These are phyloP conservation scores for Hirtodrosophila alboralis DNA, from an alignment of 2,888 invertebrate species.

Conservation along the genomic window DNA sequence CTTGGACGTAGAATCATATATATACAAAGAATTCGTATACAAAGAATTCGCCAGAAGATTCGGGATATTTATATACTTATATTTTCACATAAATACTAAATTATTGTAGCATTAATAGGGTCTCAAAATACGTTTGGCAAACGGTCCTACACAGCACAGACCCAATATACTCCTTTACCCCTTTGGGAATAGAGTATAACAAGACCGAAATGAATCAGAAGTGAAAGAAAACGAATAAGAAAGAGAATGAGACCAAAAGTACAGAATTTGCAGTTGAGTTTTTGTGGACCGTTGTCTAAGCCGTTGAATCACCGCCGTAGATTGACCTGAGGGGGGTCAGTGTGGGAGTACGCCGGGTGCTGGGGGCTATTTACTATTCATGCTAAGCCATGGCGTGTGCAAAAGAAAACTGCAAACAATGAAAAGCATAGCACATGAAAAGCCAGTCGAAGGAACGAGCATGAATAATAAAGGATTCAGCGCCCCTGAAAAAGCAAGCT, in stretches of 20 bases:
- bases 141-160: too few species aligned
- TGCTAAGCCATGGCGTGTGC: conserved; percentile 72
- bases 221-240: background rate
- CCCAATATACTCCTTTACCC: too few species aligned
- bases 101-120: too few species aligned
- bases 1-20: too few species aligned
- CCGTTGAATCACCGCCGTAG: conserved; percentile 32
- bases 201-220: conserved; percentile 1
- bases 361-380: conserved; percentile 69
- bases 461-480: conserved; percentile 70
- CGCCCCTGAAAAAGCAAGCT: conserved; percentile 67
- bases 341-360: background rate
- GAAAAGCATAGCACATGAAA: conserved; percentile 58
- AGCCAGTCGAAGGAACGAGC: conserved; percentile 55
- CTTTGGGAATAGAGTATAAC: conserved; percentile 6
- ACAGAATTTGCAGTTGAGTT: conserved; percentile 37
- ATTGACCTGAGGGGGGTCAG: conserved; percentile 27
- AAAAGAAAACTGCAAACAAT: conserved; percentile 75
- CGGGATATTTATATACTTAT: too few species aligned
- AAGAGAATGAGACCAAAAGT: background rate
- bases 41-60: too few species aligned
- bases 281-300: conserved; percentile 28
- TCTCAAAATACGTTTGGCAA: too few species aligned
- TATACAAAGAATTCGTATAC: too few species aligned
- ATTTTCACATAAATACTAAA: too few species aligned